Evolutionary conservation across 2,113 vertebrate genomes (phyloP).

Genomic region (Tonatia bakeri): DNA sequence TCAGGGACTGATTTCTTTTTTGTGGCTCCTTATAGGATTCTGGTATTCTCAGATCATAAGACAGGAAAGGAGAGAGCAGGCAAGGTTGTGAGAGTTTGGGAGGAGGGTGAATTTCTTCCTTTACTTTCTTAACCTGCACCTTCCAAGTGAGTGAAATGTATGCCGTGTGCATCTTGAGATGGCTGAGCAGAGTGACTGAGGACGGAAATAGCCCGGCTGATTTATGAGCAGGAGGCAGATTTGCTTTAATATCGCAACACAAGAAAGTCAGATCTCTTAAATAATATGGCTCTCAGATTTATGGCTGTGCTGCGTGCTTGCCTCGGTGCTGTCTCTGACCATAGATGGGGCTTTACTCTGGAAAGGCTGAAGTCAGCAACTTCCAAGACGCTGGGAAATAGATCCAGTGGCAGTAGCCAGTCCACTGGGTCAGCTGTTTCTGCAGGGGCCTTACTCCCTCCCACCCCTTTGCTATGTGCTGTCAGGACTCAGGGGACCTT

Average conservation of each 20-base stretch:
- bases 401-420: slow-evolving; percentile 19
- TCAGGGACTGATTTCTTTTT: neutral
- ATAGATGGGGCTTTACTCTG: neutral
- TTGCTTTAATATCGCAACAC: slow-evolving; percentile 74
- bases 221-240: slow-evolving; percentile 68
- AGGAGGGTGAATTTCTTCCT: neutral
- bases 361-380: slow-evolving; percentile 58
- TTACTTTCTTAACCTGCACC: neutral
- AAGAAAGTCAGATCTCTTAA: slow-evolving; percentile 77
- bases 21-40: neutral
- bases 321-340: slow-evolving; percentile 62
- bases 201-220: slow-evolving; percentile 56
- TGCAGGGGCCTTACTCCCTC: neutral
- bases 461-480: neutral
- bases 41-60: neutral
- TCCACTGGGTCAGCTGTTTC: slow-evolving; percentile 70
- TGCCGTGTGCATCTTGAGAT: neutral
- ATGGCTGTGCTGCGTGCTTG: slow-evolving; percentile 62
- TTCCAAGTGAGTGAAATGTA: neutral
- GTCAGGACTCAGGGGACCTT: neutral
- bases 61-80: neutral
- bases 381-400: slow-evolving; percentile 60
- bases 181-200: neutral
- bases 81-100: neutral
- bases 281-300: slow-evolving; percentile 72